These are phyloP conservation scores for Philonicus albiceps DNA, from an alignment of 2,888 invertebrate species.

Conservation along the genomic window DNA sequence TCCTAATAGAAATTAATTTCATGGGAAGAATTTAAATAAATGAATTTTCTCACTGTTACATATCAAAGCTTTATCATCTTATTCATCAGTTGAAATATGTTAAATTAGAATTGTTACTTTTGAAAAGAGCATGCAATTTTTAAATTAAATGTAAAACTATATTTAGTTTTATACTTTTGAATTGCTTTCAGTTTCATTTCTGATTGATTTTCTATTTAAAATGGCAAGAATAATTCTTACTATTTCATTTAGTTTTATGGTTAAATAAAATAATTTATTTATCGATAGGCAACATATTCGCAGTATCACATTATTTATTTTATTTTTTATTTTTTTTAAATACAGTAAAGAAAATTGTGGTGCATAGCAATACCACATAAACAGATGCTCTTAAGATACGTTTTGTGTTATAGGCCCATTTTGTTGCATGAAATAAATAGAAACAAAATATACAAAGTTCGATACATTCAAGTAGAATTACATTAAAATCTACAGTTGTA, in stretches of 20 bases:
- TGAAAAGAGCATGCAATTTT: not conserved
- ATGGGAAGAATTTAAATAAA: not conserved
- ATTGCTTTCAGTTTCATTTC: not conserved
- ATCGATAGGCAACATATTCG: not conserved
- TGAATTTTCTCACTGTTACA: not conserved
- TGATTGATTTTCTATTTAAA: not conserved
- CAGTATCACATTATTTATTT: conserved; percentile 23
- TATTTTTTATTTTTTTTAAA: too few relatives aligned
- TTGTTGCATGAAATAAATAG: not conserved
- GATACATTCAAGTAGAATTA: conserved; percentile 21
- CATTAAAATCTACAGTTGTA: conserved; percentile 9
- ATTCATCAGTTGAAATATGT: not conserved
- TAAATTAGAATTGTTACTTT: not conserved
- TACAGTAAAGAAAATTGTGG: not conserved
- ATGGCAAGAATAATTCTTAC: not conserved
- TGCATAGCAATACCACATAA: not conserved
- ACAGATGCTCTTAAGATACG: not conserved
- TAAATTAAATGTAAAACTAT: not conserved
- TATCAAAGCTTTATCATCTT: not conserved
- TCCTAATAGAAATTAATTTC: not conserved
- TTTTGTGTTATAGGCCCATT: conserved; percentile 13
- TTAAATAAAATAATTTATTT: not conserved
- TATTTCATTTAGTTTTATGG: not conserved
- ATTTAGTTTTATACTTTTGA: not conserved
- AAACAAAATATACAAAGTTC: not conserved